Conservation (phyloP, 2,888 invertebrate genomes). For the Aromia moschata region DNA sequence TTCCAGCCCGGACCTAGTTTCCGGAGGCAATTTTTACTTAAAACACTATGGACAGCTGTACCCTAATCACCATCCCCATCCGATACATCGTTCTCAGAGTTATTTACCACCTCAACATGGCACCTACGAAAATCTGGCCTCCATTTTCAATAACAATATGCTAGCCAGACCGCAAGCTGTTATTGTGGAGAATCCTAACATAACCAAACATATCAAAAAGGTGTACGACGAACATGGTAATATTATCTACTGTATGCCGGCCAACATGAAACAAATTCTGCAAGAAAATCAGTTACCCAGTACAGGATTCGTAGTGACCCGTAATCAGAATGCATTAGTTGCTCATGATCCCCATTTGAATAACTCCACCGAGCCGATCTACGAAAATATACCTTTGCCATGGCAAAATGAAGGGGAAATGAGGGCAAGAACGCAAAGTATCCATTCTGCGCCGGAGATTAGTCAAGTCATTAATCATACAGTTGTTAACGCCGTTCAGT, state of each 20-base stretch:
- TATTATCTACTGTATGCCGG: constrained; percentile 72
- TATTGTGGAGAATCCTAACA: constrained; percentile 69
- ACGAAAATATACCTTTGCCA: constrained; percentile 81
- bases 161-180: constrained; percentile 59
- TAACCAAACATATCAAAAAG: constrained; percentile 69
- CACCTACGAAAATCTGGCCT: constrained; percentile 71
- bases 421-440: constrained; percentile 71
- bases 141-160: constrained; percentile 65
- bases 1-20: constrained; percentile 81
- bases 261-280: constrained; percentile 62
- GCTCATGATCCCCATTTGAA: constrained; percentile 56
- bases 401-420: constrained; percentile 65
- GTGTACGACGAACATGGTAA: constrained; percentile 72
- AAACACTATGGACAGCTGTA: constrained; percentile 55
- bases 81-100: constrained; percentile 60
- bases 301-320: constrained; percentile 65
- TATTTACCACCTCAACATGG: constrained; percentile 67
- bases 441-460: constrained; percentile 76
- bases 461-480: constrained; percentile 57
- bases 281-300: constrained; percentile 61
- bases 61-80: constrained; percentile 51
- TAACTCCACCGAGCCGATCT: constrained; percentile 77
- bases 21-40: constrained; percentile 73
- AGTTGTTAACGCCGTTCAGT: constrained; percentile 54
- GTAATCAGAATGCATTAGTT: constrained; percentile 61